Conservation (phyloP, 1,140 invertebrate species). For the Sitobion miscanthi region DNA sequence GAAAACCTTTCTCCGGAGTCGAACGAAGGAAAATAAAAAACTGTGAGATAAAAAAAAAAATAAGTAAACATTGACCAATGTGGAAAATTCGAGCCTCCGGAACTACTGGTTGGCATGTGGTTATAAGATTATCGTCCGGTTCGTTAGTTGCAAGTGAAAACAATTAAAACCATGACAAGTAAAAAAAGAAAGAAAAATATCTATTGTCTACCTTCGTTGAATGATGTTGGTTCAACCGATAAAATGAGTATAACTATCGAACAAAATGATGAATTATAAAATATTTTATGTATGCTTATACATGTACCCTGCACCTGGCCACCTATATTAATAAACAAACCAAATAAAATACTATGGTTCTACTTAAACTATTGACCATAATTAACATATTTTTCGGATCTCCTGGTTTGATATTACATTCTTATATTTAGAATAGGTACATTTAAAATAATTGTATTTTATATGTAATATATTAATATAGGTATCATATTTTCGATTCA, state of each 20-base stretch:
- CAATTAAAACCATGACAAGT: constrained; percentile 42
- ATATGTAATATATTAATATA: too few species aligned
- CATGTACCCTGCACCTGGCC: neutral
- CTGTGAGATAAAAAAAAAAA: neutral
- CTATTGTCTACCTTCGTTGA: neutral
- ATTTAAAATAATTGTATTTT: neutral
- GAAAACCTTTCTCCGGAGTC: constrained; percentile 49
- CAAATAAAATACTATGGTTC: neutral
- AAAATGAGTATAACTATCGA: neutral
- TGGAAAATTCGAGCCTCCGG: constrained; percentile 29
- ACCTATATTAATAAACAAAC: neutral
- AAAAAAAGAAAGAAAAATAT: constrained; percentile 15
- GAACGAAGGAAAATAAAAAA: constrained; percentile 42
- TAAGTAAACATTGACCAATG: constrained; percentile 9
- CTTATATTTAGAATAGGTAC: neutral
- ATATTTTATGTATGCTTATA: neutral
- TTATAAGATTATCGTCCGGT: constrained; percentile 24
- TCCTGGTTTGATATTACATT: neutral
- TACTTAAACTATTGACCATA: neutral
- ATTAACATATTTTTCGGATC: neutral
- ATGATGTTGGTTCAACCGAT: neutral
- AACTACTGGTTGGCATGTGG: constrained; percentile 35
- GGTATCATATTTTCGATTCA: neutral
- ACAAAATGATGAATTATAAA: neutral
- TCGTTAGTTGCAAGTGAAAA: constrained; percentile 43